Percentiles rank a stretch among this genome's conserved stretches.
These are phyloP conservation scores for Oligia strigilis DNA, from an alignment of 2,888 invertebrate species.

Conservation along the genomic window DNA sequence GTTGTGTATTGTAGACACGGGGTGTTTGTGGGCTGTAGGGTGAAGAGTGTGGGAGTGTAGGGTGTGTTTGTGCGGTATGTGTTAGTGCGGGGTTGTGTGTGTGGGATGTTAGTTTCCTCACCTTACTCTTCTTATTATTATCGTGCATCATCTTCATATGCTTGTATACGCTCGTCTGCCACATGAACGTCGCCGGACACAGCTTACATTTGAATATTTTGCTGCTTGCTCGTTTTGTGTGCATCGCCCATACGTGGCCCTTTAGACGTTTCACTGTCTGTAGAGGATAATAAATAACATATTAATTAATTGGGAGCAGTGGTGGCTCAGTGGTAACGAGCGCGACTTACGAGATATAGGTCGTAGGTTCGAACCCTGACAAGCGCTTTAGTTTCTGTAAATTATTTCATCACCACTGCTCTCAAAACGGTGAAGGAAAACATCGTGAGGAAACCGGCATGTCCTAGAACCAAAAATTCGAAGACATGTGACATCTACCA, in stretches of 20 bases:
- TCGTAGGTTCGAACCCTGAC: no score
- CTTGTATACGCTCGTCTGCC: conserved; percentile 88
- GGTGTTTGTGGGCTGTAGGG: no score
- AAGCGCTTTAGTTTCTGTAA: no score
- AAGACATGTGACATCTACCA: no score
- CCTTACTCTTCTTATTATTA: conserved; percentile 77
- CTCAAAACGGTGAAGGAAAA: no score
- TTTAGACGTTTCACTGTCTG: conserved; percentile 86
- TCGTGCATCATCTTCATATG: conserved; percentile 88
- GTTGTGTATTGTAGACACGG: no score
- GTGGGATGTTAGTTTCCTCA: conserved; percentile 44
- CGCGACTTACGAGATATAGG: no score
- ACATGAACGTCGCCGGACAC: conserved; percentile 86
- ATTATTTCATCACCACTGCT: no score
- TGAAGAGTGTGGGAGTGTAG: neutral
- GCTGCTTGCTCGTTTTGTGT: conserved; percentile 79
- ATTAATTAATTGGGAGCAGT: no score
- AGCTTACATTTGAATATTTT: conserved; percentile 83
- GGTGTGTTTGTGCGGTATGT: neutral
- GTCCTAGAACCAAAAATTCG: no score
- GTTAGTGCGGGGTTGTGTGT: neutral
- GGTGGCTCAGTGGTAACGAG: no score
- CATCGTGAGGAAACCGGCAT: no score
- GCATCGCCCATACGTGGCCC: conserved; percentile 88
- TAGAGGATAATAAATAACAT: neutral